Conservation (phyloP, 1,140 invertebrate genomes). For the Lasaia peninsularis region DNA sequence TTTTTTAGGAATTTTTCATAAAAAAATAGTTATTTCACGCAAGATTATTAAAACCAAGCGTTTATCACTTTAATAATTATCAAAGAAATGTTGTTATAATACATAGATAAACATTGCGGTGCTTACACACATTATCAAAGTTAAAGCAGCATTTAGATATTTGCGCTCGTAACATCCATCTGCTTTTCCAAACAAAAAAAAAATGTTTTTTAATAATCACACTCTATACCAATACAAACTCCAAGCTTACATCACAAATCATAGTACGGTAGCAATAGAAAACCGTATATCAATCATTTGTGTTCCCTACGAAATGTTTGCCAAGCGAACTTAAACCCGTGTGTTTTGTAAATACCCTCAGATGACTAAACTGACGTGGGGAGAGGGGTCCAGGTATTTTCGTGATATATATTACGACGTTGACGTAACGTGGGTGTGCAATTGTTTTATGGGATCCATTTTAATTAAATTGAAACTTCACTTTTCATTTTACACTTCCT, state of each 20-base stretch:
- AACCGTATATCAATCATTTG: slow-evolving; percentile 46
- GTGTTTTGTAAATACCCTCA: slow-evolving; percentile 29
- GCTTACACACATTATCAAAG: too few relatives aligned
- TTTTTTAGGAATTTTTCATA: neutral
- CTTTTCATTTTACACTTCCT: too few relatives aligned
- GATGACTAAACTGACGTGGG: slow-evolving; percentile 2
- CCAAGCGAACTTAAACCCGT: slow-evolving; percentile 35
- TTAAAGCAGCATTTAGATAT: too few relatives aligned
- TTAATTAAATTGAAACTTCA: neutral
- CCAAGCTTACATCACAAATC: slow-evolving; percentile 51
- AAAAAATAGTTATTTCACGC: too few relatives aligned
- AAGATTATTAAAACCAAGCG: too few relatives aligned
- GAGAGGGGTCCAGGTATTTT: slow-evolving; percentile 5
- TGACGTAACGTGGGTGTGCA: neutral
- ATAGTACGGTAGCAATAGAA: slow-evolving; percentile 48
- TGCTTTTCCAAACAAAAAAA: too few relatives aligned
- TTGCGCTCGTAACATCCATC: too few relatives aligned
- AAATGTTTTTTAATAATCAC: too few relatives aligned
- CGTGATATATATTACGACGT: slow-evolving; percentile 15
- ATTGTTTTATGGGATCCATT: neutral
- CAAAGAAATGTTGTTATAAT: too few relatives aligned
- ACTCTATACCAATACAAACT: neutral
- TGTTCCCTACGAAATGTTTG: slow-evolving; percentile 48
- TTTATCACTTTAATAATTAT: too few relatives aligned
- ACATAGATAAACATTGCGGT: too few relatives aligned